Evolutionary conservation across 2,888 invertebrate genomes (phyloP).

Genomic region (Amorpha juglandis): DNA sequence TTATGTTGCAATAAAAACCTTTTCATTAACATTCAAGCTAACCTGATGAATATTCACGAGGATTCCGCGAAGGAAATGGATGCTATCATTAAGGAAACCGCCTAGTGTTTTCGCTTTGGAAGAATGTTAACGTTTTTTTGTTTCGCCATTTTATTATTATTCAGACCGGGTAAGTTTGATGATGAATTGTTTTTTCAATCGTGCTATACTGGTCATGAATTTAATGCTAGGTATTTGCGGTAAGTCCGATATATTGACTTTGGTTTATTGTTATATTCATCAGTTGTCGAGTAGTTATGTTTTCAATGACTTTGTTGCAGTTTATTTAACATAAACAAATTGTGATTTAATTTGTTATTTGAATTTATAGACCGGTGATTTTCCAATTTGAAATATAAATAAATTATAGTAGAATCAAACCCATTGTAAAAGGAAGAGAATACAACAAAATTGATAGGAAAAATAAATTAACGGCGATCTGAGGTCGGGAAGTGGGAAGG

Average conservation of each 20-base stretch:
- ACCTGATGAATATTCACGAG: conserved; percentile 45
- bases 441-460: no score
- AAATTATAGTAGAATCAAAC: no score
- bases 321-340: no score
- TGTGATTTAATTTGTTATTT: no score
- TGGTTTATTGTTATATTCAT: neutral
- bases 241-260: neutral
- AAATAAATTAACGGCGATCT: no score
- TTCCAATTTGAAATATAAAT: no score
- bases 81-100: conserved; percentile 41
- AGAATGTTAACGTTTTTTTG: conserved; percentile 35
- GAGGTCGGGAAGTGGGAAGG: no score
- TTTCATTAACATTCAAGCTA: conserved; percentile 30
- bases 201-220: neutral
- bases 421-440: no score
- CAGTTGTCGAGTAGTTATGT: neutral
- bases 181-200: conserved; percentile 13
- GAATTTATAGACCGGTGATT: no score
- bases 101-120: conserved; percentile 39
- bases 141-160: conserved; percentile 32
- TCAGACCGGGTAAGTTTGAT: neutral
- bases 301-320: neutral
- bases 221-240: neutral
- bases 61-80: conserved; percentile 36
- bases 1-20: neutral